phyloP scores from a whole-genome alignment of 1,140 invertebrate genomes.

The Goniozus legneri region DNA sequence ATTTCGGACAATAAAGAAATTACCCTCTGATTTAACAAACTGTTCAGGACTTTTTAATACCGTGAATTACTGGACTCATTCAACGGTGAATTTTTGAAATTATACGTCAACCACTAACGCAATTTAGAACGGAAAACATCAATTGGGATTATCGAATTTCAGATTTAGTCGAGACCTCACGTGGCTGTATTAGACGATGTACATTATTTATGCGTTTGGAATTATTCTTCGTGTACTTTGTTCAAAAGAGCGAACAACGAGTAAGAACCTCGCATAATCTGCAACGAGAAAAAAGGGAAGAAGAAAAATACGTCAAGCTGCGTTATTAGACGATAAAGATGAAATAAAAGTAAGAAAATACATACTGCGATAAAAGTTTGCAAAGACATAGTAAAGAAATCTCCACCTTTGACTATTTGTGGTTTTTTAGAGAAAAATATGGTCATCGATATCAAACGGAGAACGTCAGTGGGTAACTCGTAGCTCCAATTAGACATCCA shows the following conservation, averaged over 20 bases:
- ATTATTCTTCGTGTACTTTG: slow-evolving; percentile 14
- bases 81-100: too few relatives aligned
- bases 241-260: slow-evolving; percentile 19
- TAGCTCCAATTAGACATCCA: slow-evolving; percentile 23
- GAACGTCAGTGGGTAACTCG: neutral
- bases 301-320: too few relatives aligned
- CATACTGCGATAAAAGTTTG: slow-evolving; percentile 19
- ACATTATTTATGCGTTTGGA: too few relatives aligned
- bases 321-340: too few relatives aligned
- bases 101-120: too few relatives aligned
- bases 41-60: too few relatives aligned
- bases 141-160: neutral
- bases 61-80: too few relatives aligned
- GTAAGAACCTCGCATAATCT: slow-evolving; percentile 22
- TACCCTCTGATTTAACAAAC: too few relatives aligned
- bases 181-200: too few relatives aligned
- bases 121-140: neutral
- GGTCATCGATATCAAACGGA: slow-evolving; percentile 10
- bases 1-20: too few relatives aligned
- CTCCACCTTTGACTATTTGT: slow-evolving; percentile 15
- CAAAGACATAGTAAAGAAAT: slow-evolving; percentile 19
- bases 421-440: slow-evolving; percentile 11
- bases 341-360: neutral
- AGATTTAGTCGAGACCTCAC: neutral
- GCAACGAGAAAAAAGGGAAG: too few relatives aligned